Conservation (phyloP, 2,888 invertebrate species). For the Lasiommata megera region DNA sequence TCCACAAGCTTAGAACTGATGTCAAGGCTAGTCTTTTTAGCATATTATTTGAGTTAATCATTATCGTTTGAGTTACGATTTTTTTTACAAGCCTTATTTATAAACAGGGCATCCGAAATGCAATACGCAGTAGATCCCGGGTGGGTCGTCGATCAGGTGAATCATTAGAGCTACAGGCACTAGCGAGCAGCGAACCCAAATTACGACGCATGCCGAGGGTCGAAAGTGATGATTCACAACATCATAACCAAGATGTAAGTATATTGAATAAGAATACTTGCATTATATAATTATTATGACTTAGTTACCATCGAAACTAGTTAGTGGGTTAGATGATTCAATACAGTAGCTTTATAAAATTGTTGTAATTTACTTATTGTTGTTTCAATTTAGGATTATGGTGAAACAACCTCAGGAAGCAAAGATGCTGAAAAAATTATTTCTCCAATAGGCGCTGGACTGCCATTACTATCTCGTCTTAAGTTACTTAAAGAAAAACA, state of each 20-base stretch:
- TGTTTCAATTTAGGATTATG: conserved; percentile 57
- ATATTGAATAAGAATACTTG: not conserved
- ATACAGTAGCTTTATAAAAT: not conserved
- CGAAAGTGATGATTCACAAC: conserved; percentile 85
- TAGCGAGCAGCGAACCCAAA: conserved; percentile 68
- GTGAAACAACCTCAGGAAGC: conserved; percentile 63
- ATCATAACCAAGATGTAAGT: conserved; percentile 57
- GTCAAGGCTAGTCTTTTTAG: conserved; percentile 82
- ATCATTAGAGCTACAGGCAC: conserved; percentile 82
- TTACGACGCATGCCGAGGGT: conserved; percentile 88
- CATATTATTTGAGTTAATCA: not conserved
- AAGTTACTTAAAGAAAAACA: conserved; percentile 93
- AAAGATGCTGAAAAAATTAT: conserved; percentile 82
- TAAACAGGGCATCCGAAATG: conserved; percentile 80
- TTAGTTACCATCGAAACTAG: not conserved
- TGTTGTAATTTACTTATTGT: not conserved
- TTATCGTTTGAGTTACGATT: not conserved
- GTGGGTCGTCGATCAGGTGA: conserved; percentile 82
- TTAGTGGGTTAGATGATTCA: not conserved
- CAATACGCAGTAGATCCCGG: conserved; percentile 79
- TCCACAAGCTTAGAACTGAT: conserved; percentile 91
- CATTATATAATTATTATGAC: not conserved
- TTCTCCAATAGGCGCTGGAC: conserved; percentile 91
- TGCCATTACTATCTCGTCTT: conserved; percentile 89
- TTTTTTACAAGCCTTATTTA: not conserved